Evolutionary conservation across 2,888 invertebrate genomes (phyloP).

Genomic region (Rotaria magnacalcarata): DNA sequence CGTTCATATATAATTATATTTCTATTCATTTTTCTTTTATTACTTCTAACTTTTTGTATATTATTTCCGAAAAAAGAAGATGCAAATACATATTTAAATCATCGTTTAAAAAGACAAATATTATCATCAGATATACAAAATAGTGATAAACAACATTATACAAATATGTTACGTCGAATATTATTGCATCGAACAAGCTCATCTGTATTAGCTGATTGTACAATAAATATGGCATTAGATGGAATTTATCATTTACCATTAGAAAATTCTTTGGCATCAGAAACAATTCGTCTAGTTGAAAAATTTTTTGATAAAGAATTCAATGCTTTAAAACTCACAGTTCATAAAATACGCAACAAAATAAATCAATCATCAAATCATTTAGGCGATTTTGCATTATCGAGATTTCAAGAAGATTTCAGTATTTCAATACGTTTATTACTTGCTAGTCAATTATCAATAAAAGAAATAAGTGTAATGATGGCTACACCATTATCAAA

Average conservation of each 20-base stretch:
- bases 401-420: not conserved
- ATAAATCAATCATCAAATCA: not conserved
- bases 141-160: not conserved
- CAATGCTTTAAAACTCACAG: not conserved
- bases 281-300: not conserved
- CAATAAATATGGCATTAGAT: slow-evolving; percentile 17
- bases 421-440: not conserved
- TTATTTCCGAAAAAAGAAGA: not conserved
- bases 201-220: slow-evolving; percentile 1
- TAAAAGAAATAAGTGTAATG: slow-evolving; percentile 1
- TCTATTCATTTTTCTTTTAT: not conserved
- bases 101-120: slow-evolving; percentile 30
- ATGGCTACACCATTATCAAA: not conserved
- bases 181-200: slow-evolving; percentile 9
- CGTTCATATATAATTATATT: not conserved
- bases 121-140: not conserved
- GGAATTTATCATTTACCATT: not conserved
- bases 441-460: not conserved
- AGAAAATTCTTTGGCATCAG: not conserved
- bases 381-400: not conserved
- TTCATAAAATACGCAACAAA: not conserved
- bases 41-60: not conserved
- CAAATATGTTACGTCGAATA: not conserved
- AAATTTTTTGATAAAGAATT: not conserved
- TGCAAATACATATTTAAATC: not conserved